These are phyloP conservation scores for Phalloptychus januarius DNA, from an alignment of 2,797 vertebrate genomes.

Conservation along the genomic window DNA sequence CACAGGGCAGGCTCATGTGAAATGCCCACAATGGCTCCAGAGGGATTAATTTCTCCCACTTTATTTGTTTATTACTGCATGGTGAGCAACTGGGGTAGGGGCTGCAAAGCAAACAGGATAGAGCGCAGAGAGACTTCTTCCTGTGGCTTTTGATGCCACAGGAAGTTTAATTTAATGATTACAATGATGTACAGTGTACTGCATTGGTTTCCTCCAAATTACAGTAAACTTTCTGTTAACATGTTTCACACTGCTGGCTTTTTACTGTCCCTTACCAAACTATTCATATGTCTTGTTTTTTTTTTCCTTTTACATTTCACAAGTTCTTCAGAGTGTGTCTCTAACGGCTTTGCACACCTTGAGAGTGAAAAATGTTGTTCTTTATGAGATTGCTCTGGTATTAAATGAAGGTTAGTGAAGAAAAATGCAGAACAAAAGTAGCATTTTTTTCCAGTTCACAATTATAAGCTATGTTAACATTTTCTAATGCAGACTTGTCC, in stretches of 20 bases:
- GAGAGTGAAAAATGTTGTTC: not conserved
- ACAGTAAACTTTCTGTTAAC: slow-evolving; percentile 4
- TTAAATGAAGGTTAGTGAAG: not conserved
- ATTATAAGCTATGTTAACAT: not conserved
- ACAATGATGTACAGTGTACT: slow-evolving; percentile 14
- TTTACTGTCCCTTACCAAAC: not conserved
- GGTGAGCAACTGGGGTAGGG: slow-evolving; percentile 60
- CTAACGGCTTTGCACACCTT: not conserved
- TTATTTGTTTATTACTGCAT: slow-evolving; percentile 73
- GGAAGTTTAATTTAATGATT: slow-evolving; percentile 49
- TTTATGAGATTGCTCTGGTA: not conserved
- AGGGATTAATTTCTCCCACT: slow-evolving; percentile 69
- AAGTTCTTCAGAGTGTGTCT: not conserved
- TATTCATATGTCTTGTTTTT: not conserved
- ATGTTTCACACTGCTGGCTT: not conserved
- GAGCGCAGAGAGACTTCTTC: slow-evolving; percentile 58
- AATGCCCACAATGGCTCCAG: slow-evolving; percentile 69
- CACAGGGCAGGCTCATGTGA: slow-evolving; percentile 58
- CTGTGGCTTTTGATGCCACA: slow-evolving; percentile 61
- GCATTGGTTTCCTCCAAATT: slow-evolving; percentile 14
- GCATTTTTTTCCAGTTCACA: not conserved
- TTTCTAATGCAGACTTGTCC: too few species aligned
- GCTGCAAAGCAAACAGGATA: slow-evolving; percentile 64
- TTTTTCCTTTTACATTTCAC: not conserved
- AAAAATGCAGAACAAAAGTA: not conserved